Evolutionary conservation across 2,888 invertebrate genomes (phyloP).

Genomic region (Nesidiocoris tenuis): DNA sequence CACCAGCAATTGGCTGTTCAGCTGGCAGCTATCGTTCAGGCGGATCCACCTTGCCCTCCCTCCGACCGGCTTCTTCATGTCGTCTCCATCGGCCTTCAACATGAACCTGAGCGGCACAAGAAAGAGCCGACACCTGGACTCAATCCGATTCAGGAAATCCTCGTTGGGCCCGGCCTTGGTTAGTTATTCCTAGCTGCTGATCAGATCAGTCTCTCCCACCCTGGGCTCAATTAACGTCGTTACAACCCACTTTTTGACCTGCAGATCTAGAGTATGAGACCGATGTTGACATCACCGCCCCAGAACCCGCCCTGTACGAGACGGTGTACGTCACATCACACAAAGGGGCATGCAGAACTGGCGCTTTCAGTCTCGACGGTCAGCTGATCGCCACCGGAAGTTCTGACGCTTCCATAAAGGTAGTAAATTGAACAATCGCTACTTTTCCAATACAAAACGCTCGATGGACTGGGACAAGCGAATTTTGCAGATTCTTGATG

Average conservation of each 20-base stretch:
- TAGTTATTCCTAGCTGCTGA: no score
- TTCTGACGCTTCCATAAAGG: constrained; percentile 96
- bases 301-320: constrained; percentile 96
- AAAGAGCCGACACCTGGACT: constrained; percentile 60
- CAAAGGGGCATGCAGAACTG: constrained; percentile 92
- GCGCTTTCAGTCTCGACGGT: constrained; percentile 93
- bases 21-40: constrained; percentile 78
- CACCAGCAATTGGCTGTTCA: constrained; percentile 88
- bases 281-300: constrained; percentile 87
- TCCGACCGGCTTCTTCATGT: constrained; percentile 86
- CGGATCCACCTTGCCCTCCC: constrained; percentile 92
- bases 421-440: no score
- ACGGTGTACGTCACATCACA: constrained; percentile 99
- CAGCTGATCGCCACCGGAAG: constrained; percentile 97
- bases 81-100: constrained; percentile 79
- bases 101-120: constrained; percentile 69
- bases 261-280: constrained; percentile 93
- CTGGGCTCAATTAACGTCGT: no score
- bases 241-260: no score
- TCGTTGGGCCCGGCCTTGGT: constrained; percentile 66
- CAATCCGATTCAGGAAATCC: constrained; percentile 62
- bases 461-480: no score
- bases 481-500: constrained; percentile 88
- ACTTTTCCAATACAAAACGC: no score
- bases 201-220: no score